A percentile compares a stretch with the other conserved stretches of the same genome.
These are phyloP conservation scores for Oophaga pumilio DNA, from an alignment of 2,113 vertebrate species.

Conservation along the genomic window DNA sequence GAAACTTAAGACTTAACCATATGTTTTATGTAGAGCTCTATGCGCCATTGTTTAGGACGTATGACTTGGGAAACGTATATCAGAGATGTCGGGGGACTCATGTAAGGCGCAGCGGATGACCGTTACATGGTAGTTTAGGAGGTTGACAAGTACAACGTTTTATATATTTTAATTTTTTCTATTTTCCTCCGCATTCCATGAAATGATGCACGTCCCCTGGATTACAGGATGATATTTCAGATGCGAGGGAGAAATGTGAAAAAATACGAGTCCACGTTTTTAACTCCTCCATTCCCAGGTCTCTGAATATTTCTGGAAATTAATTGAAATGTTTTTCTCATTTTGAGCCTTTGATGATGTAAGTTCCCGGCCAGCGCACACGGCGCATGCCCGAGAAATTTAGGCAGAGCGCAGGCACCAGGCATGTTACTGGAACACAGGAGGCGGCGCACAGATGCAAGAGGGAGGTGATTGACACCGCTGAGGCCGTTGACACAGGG, in stretches of 20 bases:
- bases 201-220: slow-evolving; percentile 1
- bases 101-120: not conserved
- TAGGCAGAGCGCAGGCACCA: too few species aligned
- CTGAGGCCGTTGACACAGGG: too few species aligned
- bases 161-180: not conserved
- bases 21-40: not conserved
- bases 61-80: not conserved
- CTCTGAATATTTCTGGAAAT: not conserved
- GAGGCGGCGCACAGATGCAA: too few species aligned
- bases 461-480: too few species aligned
- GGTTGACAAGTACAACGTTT: not conserved
- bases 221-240: not conserved
- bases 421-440: too few species aligned
- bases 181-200: not conserved
- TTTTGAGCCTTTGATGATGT: too few species aligned
- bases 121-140: not conserved
- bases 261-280: not conserved
- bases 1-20: not conserved
- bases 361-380: too few species aligned
- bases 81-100: not conserved
- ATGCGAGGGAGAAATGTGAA: not conserved
- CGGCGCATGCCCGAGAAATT: too few species aligned
- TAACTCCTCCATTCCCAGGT: not conserved
- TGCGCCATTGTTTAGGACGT: not conserved
- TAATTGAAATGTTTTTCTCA: not conserved